These are phyloP conservation scores for Brachionus plicatilis DNA, from an alignment of 1,140 invertebrate genomes.

Conservation along the genomic window DNA sequence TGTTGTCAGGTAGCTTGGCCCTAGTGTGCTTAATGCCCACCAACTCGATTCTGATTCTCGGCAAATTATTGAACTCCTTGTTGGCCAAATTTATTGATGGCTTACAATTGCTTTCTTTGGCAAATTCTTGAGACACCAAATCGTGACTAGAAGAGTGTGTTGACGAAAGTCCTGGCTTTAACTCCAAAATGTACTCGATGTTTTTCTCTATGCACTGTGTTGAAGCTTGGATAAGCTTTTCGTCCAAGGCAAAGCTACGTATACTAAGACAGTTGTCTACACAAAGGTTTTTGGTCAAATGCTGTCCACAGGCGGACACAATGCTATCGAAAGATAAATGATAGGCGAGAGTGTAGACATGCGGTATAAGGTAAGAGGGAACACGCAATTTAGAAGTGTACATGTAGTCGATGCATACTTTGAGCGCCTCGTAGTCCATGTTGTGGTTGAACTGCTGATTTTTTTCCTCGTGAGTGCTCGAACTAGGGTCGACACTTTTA, in stretches of 20 bases:
- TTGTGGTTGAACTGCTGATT: not conserved
- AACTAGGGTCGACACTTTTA: not conserved
- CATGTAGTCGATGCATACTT: constrained; percentile 29
- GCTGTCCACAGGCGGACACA: not conserved
- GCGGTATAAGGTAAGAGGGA: not conserved
- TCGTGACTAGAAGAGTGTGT: not conserved
- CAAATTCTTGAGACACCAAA: not conserved
- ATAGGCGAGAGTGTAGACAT: constrained; percentile 13
- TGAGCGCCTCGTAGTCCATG: constrained; percentile 34
- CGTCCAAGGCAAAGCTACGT: not conserved
- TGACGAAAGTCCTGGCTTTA: not conserved
- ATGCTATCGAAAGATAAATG: constrained; percentile 29
- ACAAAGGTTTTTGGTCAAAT: not conserved
- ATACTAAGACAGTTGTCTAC: constrained; percentile 37
- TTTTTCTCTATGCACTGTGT: constrained; percentile 31
- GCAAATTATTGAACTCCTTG: constrained; percentile 38
- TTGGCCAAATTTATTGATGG: constrained; percentile 30
- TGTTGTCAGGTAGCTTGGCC: constrained; percentile 29
- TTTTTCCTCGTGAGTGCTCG: constrained; percentile 5
- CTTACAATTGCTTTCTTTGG: not conserved
- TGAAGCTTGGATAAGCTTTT: constrained; percentile 14
- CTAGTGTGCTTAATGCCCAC: constrained; percentile 6
- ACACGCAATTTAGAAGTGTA: constrained; percentile 18
- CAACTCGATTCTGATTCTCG: not conserved
- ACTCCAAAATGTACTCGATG: constrained; percentile 31